Evolutionary conservation across 1,140 invertebrate species (phyloP), one percentile per base, ranked within the genome.

Genomic region (Anastrepha obliqua): DNA sequence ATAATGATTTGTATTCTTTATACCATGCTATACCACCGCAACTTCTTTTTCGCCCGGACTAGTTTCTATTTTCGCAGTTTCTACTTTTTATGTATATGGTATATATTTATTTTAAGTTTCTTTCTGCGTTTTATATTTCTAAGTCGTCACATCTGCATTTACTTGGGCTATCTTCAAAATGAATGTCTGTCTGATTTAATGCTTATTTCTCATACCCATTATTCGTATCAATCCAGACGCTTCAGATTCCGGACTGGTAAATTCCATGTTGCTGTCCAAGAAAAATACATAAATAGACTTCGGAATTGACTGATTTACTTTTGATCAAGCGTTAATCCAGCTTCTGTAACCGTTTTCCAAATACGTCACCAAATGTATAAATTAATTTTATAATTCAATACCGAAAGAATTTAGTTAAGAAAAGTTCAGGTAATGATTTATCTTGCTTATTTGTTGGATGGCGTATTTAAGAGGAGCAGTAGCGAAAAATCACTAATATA

Each of bases 401-500:
- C 74, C 11, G n/a, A 17, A 67, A 87, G 17, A 64, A 67, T 67
- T 58, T 67, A 42, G 0, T 65, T 62, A 29, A 65, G 20, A 60
- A 85, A 87, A 87, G n/a, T 87, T 47, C 17, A 55, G 17, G 65
- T 55, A 8, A 39, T 44, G 17, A n/a, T 64, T 9, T 67, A 42
- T 70, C 58, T 58, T 88, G 51, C 20, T 39, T 88, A 87, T 87
- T 88, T 87, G 39, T 74, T 85, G 17, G 64, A 85, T 85, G 78
- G 81, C 85, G 74, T 88, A 87, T 85, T 67, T 17, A 85, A 85
- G 60, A 87, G 20, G 7, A 85, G 74, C 70, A 60, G 47, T 51
- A 88, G 29, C 55, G 87, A 88, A 88, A 88, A 88, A 88, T 86
- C 87, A 78, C 70, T 81, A 86, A 78, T 88, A 88, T 88, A 88